Evolutionary conservation across 2,888 invertebrate genomes (phyloP), one percentile per base, ranked within the genome.

Genomic region (Clivina fossor): DNA sequence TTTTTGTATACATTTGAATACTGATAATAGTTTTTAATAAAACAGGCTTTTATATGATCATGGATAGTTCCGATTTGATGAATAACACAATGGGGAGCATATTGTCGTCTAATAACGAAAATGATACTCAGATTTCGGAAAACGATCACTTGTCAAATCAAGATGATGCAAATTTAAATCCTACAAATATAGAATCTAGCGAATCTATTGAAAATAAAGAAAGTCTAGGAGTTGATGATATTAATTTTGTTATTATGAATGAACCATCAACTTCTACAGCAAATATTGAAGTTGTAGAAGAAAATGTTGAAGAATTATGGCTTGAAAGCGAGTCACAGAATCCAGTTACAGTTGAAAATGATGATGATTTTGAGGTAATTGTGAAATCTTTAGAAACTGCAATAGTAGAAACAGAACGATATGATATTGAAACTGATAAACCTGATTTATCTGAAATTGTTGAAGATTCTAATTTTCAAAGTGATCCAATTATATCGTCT

Each of bases 71-170:
- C 28, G 43, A 40, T 8, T 40, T 18, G 9, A 9, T 35, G 13
- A 15, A 24, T 26, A 28, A 28, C 11, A 70, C 69, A 43, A 64
- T 68, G 67, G 68, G 65, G 43, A 65, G 67, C 62, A 65, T 67
- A 59, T 61, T 69, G 65, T 67, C 68, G 66, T 63, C 63, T 59
- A 50, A 54, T 24, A 60, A 61, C 58, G 62, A 55, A 53, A 66
- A 67, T 61, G 68, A 70, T 47, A 68, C 68, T 58, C 68, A 69
- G 67, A 65, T 58, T 32, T 4, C 19, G 8, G 32, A 46, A 20
- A 19, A 32, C 7, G 30, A 28, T 32, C 11, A 3, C 18, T 20
- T 22, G 2, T 11, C n/a, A 20, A 22, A 40, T n/a, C 4, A 30
- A 19, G 46, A 46, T n/a, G 32, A 30, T 28, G 1, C 33, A n/a